Base-by-base conservation (phyloP, 1,140 invertebrate species). In the Drosophila lacertosa region DNA sequence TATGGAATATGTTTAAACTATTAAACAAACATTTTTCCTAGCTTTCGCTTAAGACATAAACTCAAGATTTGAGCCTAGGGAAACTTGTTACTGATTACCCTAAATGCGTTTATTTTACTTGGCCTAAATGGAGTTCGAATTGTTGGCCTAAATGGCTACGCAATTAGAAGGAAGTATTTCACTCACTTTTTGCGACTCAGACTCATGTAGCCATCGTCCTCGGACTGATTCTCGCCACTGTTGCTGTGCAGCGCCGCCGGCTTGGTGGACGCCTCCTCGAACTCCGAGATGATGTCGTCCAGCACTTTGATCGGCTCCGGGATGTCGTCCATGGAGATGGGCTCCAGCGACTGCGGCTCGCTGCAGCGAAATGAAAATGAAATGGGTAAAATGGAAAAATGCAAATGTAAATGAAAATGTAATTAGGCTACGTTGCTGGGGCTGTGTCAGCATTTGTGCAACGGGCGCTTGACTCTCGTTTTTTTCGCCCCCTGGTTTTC, bases 141-240 rank as follows among this genome's bases (percentile, higher is more conserved):
- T n/a, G n/a, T n/a, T n/a, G n/a, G n/a, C n/a, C n/a, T n/a, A n/a
- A n/a, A n/a, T n/a, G n/a, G n/a, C n/a, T n/a, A n/a, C n/a, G n/a
- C n/a, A n/a, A n/a, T n/a, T n/a, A n/a, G n/a, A n/a, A 22, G 15
- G n/a, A n/a, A n/a, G n/a, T n/a, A n/a, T 24, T 22, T 10, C 18
- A 83, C 74, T 89, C 71, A 93, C 92, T 95, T 94, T 90, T 95
- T 94, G 71, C 95, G 95, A 94, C 96, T 97, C 93, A 96, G 96
- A 92, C 95, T 96, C 95, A 96, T 96, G 92, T 97, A 97, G 91
- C 95, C 96, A 94, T 97, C 96, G 93, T 97, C 96, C 91, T 97
- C 96, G 35, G 95, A 96, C 90, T 96, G 95, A 91, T 96, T 95
- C 94, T 95, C 92, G 94, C 93, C 78, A 94, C 95, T 86, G 94